Percentiles rank a stretch among this genome's conserved stretches.
Evolutionary conservation across 2,113 vertebrate genomes (phyloP).

Genomic region (Nymphicus hollandicus): DNA sequence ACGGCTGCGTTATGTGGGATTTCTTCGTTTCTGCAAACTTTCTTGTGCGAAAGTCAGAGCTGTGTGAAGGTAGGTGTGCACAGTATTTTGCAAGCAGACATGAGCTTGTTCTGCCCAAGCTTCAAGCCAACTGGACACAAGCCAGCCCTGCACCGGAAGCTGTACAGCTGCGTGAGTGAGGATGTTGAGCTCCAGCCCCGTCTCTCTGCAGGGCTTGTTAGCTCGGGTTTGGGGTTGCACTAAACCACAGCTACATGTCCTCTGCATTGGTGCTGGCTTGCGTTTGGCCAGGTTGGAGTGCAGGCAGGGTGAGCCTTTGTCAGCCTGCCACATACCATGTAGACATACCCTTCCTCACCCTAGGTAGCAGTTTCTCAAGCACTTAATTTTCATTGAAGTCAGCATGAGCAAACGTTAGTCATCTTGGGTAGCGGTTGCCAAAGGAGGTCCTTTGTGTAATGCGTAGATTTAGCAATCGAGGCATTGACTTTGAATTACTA

Average conservation of each 20-base stretch:
- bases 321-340: not conserved
- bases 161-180: not conserved
- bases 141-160: constrained; percentile 44
- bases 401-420: constrained; percentile 58
- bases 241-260: constrained; percentile 37
- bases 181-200: not conserved
- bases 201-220: constrained; percentile 9
- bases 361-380: constrained; percentile 47
- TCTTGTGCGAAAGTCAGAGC: not conserved
- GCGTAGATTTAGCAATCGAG: constrained; percentile 24
- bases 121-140: constrained; percentile 6
- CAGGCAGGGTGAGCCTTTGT: constrained; percentile 23
- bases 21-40: constrained; percentile 4
- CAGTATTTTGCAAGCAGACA: constrained; percentile 50
- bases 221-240: not conserved
- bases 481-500: constrained; percentile 29
- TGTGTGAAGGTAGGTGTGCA: not conserved
- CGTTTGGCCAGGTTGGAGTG: not conserved
- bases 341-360: constrained; percentile 52
- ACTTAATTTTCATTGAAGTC: constrained; percentile 48
- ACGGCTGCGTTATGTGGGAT: not conserved
- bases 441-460: constrained; percentile 47
- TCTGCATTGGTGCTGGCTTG: not conserved
- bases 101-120: constrained; percentile 39
- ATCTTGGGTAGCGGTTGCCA: constrained; percentile 27